Base-by-base conservation (phyloP, 1,140 invertebrate species). In the Steinernema khuongi region DNA sequence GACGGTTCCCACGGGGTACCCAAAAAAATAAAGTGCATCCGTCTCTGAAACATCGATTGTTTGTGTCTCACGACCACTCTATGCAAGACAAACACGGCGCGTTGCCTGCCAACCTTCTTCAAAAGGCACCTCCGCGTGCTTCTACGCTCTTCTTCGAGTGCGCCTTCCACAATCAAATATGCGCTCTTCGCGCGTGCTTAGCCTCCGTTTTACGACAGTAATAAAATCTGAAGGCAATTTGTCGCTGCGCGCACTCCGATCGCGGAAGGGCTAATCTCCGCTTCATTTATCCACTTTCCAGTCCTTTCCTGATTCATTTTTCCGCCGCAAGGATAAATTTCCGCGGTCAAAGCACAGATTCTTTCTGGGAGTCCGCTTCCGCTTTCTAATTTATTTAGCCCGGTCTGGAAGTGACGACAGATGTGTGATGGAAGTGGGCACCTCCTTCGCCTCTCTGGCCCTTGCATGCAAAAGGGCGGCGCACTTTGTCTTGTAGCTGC, bases 261-360 rank as follows among this genome's bases (percentile, higher is more conserved):
- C 36, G 36, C 7, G n/a, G n/a, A n/a, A 41, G 36, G 50, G 50
- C 50, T 60, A 60, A 60, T 60, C 50, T 11, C 50, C 50, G 50
- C 19, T 60, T 60, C 50, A 22, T 60, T 60, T 60, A 60, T 60
- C 50, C 50, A 60, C 50, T 60, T 60, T 60, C 26, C 50, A 14
- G 36, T n/a, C n/a, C n/a, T n/a, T n/a, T n/a, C n/a, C n/a, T n/a
- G n/a, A n/a, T n/a, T n/a, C n/a, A n/a, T n/a, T n/a, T n/a, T n/a
- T n/a, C n/a, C n/a, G n/a, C n/a, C n/a, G n/a, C n/a, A n/a, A n/a
- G n/a, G n/a, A n/a, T n/a, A n/a, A n/a, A n/a, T n/a, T n/a, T n/a
- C n/a, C n/a, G n/a, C n/a, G n/a, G n/a, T n/a, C n/a, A n/a, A n/a
- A n/a, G n/a, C n/a, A n/a, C n/a, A n/a, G n/a, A n/a, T n/a, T n/a